Base-by-base conservation (phyloP, 1,140 invertebrate genomes). In the Drosophila nikananu region DNA sequence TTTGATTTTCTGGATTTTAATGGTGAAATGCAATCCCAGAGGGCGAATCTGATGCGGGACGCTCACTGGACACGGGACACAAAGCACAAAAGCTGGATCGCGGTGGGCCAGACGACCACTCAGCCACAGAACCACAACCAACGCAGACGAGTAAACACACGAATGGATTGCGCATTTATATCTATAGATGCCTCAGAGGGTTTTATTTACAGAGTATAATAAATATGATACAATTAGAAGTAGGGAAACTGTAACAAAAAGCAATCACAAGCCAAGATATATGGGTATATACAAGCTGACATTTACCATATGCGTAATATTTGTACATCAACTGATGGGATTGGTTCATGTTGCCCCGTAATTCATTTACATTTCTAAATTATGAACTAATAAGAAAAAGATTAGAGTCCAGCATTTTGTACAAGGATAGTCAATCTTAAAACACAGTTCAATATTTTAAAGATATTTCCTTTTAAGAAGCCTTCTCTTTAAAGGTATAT, bases 171-270 rank as follows among this genome's bases (percentile, higher is more conserved):
- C 42, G 62, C 61, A 71, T 74, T 65, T 70, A 70, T 62, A 30
- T 65, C 37, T 67, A 72, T 58, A 54, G 66, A 54, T 80, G 65
- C 51, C 58, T 70, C 67, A 66, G 52, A 70, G 70, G 60, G 25
- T 82, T 86, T 86, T 86, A 86, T 86, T 86, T 86, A 86, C 83
- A 86, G 68, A 65, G 59, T 62, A 72, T 48, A 75, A 86, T 77
- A 65, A 73, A 77, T 71, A 78, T 82, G 70, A 48, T 66, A 70
- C 35, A 74, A 65, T 64, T 60, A 81, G 15, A 37, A 13, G 25
- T 54, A 60, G 25, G 67, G 39, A 62, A 61, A 48, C 35, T 68
- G 48, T 77, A 60, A 72, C 49, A 68, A 77, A 80, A 70, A 60
- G 80, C 74, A 61, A 81, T 90, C 74, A 90, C 84, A 89, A 81